These are phyloP conservation scores for Rhyacophila brunnea DNA, from an alignment of 1,140 invertebrate genomes.

Conservation along the genomic window DNA sequence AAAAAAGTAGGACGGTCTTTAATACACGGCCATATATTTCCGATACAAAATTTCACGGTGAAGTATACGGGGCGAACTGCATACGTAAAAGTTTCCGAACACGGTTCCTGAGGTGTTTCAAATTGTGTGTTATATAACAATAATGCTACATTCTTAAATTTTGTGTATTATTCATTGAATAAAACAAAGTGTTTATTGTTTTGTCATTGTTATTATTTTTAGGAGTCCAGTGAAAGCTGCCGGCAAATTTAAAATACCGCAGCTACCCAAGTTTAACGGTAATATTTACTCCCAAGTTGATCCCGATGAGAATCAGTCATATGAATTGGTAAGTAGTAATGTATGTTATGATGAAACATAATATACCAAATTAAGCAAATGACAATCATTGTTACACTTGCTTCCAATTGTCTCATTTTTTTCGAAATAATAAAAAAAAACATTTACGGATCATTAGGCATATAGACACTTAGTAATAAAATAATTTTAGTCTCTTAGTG, in stretches of 20 bases:
- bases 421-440: no score
- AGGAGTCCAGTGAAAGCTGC: constrained; percentile 47
- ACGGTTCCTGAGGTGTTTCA: no score
- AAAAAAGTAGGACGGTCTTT: no score
- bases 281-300: constrained; percentile 46
- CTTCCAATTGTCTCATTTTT: background rate
- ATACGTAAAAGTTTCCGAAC: no score
- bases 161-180: background rate
- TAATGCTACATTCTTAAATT: background rate
- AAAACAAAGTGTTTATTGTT: background rate
- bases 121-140: background rate
- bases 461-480: background rate
- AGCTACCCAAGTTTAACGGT: constrained; percentile 38
- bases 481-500: background rate
- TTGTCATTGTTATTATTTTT: constrained; percentile 15
- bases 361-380: background rate
- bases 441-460: background rate
- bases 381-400: background rate
- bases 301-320: constrained; percentile 43
- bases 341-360: no score
- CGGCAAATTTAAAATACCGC: constrained; percentile 48
- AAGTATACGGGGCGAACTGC: no score
- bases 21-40: no score
- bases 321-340: constrained; percentile 49
- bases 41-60: no score